Base-by-base conservation (phyloP, 2,113 vertebrate genomes). In the Trinectes maculatus region DNA sequence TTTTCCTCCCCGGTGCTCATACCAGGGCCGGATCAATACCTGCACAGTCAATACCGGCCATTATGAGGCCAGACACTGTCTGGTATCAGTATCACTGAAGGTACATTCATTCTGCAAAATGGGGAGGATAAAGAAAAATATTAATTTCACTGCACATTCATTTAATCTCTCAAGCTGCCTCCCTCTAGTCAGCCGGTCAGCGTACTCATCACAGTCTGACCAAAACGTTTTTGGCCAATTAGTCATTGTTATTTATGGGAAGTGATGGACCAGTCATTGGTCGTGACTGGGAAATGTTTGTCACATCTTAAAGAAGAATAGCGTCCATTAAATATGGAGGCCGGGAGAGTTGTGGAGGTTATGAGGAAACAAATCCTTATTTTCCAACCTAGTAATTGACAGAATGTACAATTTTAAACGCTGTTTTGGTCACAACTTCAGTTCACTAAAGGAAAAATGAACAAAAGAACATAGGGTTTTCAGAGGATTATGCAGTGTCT, bases 281-380 rank as follows among this genome's bases (percentile, higher is more conserved):
- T 55, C 57, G 10, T 55, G 44, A 52, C 25, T 56, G 53, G 21
- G 12, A 76, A 64, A 26, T 24, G 1, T 44, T 37, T 7, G 11
- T 60, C 26, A 61, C 12, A 31, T 36, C 4, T 12, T 28, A 2
- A 61, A 39, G 16, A 5, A 33, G 16, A 42, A n/a, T 31, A 19
- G 9, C 1, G 26, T 25, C 34, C 13, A 37, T 33, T 49, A 13
- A 22, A 44, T 13, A 47, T 33, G 15, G 22, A 36, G 26, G 9
- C n/a, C 18, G 44, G 21, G 22, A 47, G 8, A 46, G n/a, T n/a
- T n/a, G n/a, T n/a, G n/a, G n/a, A n/a, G n/a, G n/a, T 34, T 13
- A 6, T 16, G 24, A 6, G 24, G 26, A 31, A 47, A 33, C 9
- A 16, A n/a, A 48, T 9, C n/a, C n/a, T n/a, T n/a, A n/a, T n/a